phyloP scores from a whole-genome alignment of 2,888 invertebrate species.

The Caradrina kadenii region DNA sequence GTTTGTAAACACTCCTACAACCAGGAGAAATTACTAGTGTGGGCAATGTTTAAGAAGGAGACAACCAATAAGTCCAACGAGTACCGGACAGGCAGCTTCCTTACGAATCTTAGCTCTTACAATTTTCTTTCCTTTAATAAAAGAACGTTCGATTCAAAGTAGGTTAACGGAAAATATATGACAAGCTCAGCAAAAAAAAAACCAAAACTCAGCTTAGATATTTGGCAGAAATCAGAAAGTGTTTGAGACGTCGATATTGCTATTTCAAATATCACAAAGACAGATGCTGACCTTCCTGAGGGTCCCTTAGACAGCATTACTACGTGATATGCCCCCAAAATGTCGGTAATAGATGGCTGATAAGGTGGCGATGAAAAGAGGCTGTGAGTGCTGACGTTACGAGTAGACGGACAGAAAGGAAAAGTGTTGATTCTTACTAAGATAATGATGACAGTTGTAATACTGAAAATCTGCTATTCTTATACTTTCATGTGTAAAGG shows the following conservation, averaged over 20 bases:
- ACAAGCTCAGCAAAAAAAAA: too few species aligned
- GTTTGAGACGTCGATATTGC: neutral
- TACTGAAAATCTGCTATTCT: neutral
- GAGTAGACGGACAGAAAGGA: neutral
- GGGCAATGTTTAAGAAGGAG: too few species aligned
- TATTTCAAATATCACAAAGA: neutral
- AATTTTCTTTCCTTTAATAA: too few species aligned
- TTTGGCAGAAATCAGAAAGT: neutral
- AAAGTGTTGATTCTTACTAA: neutral
- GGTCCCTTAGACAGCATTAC: slow-evolving; percentile 19
- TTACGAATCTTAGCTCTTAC: too few species aligned
- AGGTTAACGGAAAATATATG: too few species aligned
- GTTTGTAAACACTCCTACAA: too few species aligned
- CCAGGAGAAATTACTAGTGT: too few species aligned
- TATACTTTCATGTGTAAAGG: too few species aligned
- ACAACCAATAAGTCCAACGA: too few species aligned
- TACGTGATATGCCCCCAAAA: neutral
- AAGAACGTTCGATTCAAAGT: too few species aligned
- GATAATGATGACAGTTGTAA: neutral
- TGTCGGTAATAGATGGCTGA: neutral
- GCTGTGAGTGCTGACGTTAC: neutral
- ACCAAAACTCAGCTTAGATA: neutral
- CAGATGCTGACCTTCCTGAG: slow-evolving; percentile 7
- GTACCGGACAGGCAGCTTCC: too few species aligned
- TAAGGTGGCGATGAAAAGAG: neutral